A percentile compares a stretch with the other conserved stretches of the same genome.
These are phyloP conservation scores for Vespertilio murinus DNA, from an alignment of 2,797 vertebrate species.

Conservation along the genomic window DNA sequence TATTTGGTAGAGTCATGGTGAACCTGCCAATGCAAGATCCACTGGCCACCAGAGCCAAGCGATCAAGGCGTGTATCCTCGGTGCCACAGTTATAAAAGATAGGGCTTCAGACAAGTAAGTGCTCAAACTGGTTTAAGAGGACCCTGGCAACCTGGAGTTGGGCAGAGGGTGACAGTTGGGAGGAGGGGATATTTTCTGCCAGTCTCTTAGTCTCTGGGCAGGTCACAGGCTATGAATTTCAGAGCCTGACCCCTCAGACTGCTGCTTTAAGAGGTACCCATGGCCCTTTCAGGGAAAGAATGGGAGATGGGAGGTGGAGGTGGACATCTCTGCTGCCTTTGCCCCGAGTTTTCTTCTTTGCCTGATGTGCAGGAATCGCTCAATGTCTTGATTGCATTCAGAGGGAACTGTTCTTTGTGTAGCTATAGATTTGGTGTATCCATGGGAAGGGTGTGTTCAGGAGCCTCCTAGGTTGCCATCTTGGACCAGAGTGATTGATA, in stretches of 20 bases:
- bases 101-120: not conserved
- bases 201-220: not conserved
- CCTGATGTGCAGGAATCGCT: not conserved
- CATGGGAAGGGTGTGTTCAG: not conserved
- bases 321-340: not conserved
- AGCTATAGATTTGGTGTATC: not conserved
- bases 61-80: not conserved
- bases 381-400: not conserved
- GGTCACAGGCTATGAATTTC: not conserved
- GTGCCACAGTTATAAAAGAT: not conserved
- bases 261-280: not conserved
- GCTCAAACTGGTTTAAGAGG: not conserved
- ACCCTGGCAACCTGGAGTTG: not conserved
- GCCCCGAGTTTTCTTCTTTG: not conserved
- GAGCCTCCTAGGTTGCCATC: not conserved
- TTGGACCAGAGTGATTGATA: not conserved
- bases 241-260: not conserved
- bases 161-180: not conserved
- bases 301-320: not conserved
- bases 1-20: not conserved
- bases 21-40: not conserved
- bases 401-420: not conserved
- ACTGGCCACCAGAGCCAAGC: not conserved
- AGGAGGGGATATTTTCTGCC: not conserved
- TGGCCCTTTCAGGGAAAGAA: not conserved